Conservation (phyloP, 2,888 invertebrate genomes). For the Acheta domesticus region DNA sequence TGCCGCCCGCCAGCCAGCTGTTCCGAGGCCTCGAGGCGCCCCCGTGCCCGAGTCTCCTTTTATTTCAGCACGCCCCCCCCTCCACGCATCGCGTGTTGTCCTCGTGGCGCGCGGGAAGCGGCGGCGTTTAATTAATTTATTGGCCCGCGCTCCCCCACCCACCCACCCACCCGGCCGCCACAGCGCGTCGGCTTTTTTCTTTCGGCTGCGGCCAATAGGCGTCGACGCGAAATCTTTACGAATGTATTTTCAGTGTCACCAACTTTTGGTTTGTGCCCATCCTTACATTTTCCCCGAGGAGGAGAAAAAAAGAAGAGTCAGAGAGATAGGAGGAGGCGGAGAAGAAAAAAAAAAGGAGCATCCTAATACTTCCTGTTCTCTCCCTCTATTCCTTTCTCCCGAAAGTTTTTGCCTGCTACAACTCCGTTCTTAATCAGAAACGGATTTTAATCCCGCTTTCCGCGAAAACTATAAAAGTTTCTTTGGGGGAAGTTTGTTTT, state of each 20-base stretch:
- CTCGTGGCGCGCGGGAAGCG: background rate
- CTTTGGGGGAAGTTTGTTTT: constrained; percentile 9
- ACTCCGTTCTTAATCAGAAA: constrained; percentile 18
- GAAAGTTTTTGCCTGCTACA: background rate
- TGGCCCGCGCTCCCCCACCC: background rate
- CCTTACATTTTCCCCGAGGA: background rate
- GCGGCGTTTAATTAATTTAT: constrained; percentile 18
- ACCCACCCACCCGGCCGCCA: background rate
- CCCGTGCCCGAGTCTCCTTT: too few species aligned
- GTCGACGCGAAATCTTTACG: background rate
- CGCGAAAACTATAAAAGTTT: constrained; percentile 18
- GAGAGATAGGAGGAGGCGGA: too few species aligned
- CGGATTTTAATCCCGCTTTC: constrained; percentile 10
- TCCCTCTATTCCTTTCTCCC: background rate
- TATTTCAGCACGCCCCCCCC: background rate
- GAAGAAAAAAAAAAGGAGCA: background rate
- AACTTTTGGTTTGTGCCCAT: constrained; percentile 2
- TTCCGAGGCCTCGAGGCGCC: too few species aligned
- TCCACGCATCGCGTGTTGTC: too few species aligned
- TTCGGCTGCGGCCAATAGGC: background rate
- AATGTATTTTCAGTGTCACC: constrained; percentile 9
- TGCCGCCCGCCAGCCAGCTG: too few species aligned
- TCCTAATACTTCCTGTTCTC: background rate
- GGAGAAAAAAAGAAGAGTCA: too few species aligned
- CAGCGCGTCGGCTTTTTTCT: background rate